Conservation (phyloP, 2,888 invertebrate genomes). For the Blastobasis lacticolella region DNA sequence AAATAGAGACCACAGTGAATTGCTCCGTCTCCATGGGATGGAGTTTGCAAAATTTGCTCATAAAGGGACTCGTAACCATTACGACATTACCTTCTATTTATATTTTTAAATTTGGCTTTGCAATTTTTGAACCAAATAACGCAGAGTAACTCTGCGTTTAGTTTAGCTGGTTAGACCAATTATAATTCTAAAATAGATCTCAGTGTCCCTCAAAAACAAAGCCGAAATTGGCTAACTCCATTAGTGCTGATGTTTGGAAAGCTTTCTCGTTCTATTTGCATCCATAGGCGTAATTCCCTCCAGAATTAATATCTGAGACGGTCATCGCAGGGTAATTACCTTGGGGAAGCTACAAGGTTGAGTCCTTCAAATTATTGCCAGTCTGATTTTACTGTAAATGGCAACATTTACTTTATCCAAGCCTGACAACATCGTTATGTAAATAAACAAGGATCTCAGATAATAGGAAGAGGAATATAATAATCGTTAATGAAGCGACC, state of each 20-base stretch:
- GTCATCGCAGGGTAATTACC: slow-evolving; percentile 3
- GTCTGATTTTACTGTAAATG: slow-evolving; percentile 3
- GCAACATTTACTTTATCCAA: slow-evolving; percentile 4
- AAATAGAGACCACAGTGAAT: slow-evolving; percentile 24
- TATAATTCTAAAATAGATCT: too few species aligned
- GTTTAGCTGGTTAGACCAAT: too few species aligned
- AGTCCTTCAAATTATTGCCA: slow-evolving; percentile 1
- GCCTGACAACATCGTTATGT: slow-evolving; percentile 22
- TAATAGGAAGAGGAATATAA: too few species aligned
- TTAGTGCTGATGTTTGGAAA: background rate
- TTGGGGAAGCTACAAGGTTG: slow-evolving; percentile 3
- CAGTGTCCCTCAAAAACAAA: too few species aligned
- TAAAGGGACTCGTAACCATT: too few species aligned
- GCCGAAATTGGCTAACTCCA: too few species aligned
- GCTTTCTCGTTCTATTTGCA: background rate
- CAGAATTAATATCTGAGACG: slow-evolving; percentile 4
- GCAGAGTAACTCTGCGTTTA: too few species aligned
- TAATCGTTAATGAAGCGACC: too few species aligned
- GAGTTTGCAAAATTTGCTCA: slow-evolving; percentile 19
- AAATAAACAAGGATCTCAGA: too few species aligned
- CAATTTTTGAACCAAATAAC: too few species aligned
- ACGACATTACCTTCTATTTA: too few species aligned
- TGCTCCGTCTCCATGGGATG: slow-evolving; percentile 22
- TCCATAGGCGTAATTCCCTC: background rate
- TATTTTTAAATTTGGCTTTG: too few species aligned